Conservation (phyloP, 1,140 invertebrate genomes). For the Drosophila prosaltans region DNA sequence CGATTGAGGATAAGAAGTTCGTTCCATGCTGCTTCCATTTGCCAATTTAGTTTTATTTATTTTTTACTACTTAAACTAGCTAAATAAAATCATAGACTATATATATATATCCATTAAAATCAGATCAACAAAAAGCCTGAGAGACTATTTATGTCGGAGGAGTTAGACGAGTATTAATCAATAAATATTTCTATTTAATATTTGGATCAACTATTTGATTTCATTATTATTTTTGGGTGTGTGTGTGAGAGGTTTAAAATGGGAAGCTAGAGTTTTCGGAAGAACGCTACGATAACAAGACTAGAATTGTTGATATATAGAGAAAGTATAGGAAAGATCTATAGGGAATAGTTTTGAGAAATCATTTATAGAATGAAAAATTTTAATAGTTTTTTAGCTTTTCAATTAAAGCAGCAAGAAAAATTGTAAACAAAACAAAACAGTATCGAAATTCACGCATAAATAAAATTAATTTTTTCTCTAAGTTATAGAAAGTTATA, state of each 20-base stretch:
- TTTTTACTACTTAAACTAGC: slow-evolving; percentile 41
- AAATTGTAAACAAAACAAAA: no score
- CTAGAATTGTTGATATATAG: slow-evolving; percentile 11
- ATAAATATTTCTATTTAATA: slow-evolving; percentile 1
- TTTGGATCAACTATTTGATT: slow-evolving; percentile 17
- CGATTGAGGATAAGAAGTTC: neutral
- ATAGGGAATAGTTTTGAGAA: no score
- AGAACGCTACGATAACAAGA: slow-evolving; percentile 62
- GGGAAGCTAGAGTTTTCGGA: slow-evolving; percentile 58
- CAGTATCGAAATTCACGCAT: no score
- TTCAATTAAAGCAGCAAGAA: no score
- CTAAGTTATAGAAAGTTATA: no score
- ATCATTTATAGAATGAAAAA: no score
- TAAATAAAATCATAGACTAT: slow-evolving; percentile 22
- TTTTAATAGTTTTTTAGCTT: no score
- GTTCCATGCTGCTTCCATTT: slow-evolving; percentile 10
- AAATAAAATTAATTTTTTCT: no score
- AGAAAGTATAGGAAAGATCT: no score
- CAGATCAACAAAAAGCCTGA: slow-evolving; percentile 46
- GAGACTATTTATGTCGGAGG: slow-evolving; percentile 26
- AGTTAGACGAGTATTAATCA: slow-evolving; percentile 37
- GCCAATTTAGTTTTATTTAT: slow-evolving; percentile 26
- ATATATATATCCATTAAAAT: slow-evolving; percentile 18
- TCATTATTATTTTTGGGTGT: neutral
- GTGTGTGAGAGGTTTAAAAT: slow-evolving; percentile 4